These are phyloP conservation scores for Suricata suricatta DNA, from an alignment of 2,113 vertebrate genomes.

Conservation along the genomic window DNA sequence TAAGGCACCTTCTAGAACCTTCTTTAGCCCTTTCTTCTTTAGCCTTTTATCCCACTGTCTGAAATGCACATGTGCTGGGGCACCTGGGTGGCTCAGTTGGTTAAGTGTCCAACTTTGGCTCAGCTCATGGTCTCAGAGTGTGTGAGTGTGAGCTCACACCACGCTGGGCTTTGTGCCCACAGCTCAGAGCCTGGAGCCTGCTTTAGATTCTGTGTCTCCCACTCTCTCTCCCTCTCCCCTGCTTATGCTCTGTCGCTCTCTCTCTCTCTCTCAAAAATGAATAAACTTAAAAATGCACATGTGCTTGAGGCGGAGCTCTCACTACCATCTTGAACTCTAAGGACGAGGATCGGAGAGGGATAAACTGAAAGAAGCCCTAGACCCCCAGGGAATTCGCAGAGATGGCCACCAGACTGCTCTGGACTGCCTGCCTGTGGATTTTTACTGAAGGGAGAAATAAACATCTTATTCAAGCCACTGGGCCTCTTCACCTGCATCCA, in stretches of 20 bases:
- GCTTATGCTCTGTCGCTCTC: too few relatives aligned
- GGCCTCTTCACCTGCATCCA: neutral
- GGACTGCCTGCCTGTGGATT: neutral
- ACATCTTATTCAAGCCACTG: neutral
- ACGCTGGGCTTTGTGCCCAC: too few relatives aligned
- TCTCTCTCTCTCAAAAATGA: too few relatives aligned
- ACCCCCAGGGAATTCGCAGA: neutral
- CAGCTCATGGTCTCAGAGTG: too few relatives aligned
- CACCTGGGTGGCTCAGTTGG: too few relatives aligned
- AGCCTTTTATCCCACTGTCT: neutral
- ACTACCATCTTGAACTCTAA: neutral
- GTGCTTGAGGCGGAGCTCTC: neutral
- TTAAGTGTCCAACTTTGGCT: too few relatives aligned
- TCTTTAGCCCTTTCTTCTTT: neutral
- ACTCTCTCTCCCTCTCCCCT: too few relatives aligned
- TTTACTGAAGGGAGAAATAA: neutral
- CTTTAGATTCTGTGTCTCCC: too few relatives aligned
- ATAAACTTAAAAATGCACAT: neutral
- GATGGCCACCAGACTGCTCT: neutral
- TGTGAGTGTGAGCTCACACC: too few relatives aligned
- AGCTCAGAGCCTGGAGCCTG: too few relatives aligned
- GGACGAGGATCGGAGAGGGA: neutral
- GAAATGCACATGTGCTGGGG: neutral
- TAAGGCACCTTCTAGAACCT: slow-evolving; percentile 31
- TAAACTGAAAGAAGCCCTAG: neutral